These are phyloP conservation scores for Pantherophis alleghaniensis DNA, from an alignment of 2,797 vertebrate genomes.

Conservation along the genomic window DNA sequence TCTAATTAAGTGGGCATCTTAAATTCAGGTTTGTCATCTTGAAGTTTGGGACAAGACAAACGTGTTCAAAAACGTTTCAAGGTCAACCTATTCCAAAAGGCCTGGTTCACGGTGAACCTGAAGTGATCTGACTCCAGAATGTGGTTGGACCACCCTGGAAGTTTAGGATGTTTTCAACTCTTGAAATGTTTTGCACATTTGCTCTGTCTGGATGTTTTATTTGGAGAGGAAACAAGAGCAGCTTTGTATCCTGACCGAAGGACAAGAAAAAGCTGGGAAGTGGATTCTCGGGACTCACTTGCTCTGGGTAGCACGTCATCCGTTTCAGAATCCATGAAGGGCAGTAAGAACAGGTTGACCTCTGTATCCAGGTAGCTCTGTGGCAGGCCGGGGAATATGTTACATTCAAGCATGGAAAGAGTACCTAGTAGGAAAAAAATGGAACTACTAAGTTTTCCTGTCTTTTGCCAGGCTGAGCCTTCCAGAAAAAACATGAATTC, in stretches of 20 bases:
- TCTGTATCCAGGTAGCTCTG: conserved; percentile 82
- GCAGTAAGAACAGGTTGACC: conserved; percentile 90
- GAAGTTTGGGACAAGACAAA: background rate
- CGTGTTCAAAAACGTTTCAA: background rate
- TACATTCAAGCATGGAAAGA: conserved; percentile 89
- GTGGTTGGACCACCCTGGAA: background rate
- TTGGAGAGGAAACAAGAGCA: background rate
- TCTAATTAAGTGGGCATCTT: background rate
- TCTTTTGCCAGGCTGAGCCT: background rate
- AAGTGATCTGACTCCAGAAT: background rate
- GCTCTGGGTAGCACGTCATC: conserved; percentile 81
- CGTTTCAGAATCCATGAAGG: conserved; percentile 81
- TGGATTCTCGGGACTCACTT: conserved; percentile 64
- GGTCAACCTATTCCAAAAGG: background rate
- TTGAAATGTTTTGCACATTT: background rate
- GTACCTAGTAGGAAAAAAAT: conserved; percentile 70
- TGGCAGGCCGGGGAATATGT: conserved; percentile 84
- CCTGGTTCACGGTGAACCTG: background rate
- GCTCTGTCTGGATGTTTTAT: background rate
- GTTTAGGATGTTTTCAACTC: background rate
- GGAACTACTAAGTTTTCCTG: background rate
- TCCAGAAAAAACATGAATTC: background rate
- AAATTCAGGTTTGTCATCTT: background rate
- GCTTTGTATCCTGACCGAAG: too few species aligned
- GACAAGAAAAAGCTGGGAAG: background rate